Evolutionary conservation across 2,888 invertebrate genomes (phyloP), one percentile per base, ranked within the genome.

Genomic region (Ariolimax columbianus): DNA sequence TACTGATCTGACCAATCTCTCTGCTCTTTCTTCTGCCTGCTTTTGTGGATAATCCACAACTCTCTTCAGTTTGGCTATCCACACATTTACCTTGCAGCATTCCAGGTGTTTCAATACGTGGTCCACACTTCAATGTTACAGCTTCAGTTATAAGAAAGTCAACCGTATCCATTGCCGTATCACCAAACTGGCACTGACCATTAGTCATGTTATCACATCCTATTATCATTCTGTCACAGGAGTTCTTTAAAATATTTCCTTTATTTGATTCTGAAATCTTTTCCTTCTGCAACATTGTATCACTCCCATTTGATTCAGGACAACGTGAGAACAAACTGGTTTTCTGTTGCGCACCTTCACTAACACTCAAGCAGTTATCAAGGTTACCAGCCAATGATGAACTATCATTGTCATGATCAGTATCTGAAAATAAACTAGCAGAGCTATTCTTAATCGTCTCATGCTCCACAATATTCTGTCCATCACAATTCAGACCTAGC

Each of bases 371-470:
- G 19, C 70, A 36, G 40, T 26, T 7, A 1, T 70, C 19, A 7
- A 70, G 26, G 40, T 19, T 30, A 0, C 40, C 38, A 26, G 40
- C 4, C n/a, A n/a, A 43, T 17, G 73, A 43, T 73, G 73, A 73
- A 9, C 23, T 30, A 14, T 73, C 43, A 14, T 38, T 30, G 7
- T 73, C 43, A 14, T 38, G 70, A 23, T 70, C 70, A 40, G 70
- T 23, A 40, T 70, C 70, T 23, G 73, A 73, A 47, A 73, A 73
- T 17, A 73, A 73, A 73, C 73, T 73, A 26, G n/a, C 11, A 43
- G 73, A 73, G 43, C 17, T 47, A 30, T 73, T n/a, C n/a, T 43
- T 70, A 70, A 17, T 36, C 36, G 17, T 7, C 36, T 70, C 38
- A 40, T 36, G 40, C 26, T 72, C n/a, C 7, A 6, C 40, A 26